Evolutionary conservation across 2,113 vertebrate species (phyloP).

Genomic region (Diglossa brunneiventris): DNA sequence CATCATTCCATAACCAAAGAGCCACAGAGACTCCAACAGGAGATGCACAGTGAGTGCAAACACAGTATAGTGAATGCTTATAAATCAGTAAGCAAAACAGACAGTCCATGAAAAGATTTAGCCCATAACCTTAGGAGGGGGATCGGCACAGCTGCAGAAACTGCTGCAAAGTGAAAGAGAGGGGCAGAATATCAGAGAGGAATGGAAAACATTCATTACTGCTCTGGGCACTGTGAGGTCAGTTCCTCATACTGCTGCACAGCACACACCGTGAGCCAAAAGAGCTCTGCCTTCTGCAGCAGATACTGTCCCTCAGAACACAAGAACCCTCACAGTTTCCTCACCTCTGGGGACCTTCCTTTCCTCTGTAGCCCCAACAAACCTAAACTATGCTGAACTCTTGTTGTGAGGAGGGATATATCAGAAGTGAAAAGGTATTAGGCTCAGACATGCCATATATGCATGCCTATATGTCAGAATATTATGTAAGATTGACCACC

Average conservation of each 20-base stretch:
- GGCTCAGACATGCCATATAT: background rate
- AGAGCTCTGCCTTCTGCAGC: background rate
- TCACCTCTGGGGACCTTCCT: background rate
- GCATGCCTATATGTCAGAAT: background rate
- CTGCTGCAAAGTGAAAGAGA: background rate
- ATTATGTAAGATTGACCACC: background rate
- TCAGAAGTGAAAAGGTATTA: background rate
- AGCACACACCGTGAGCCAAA: background rate
- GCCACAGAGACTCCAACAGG: background rate
- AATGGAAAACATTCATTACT: background rate
- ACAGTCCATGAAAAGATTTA: background rate
- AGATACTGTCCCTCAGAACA: background rate
- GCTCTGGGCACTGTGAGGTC: background rate
- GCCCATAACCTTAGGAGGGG: background rate
- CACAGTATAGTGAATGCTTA: background rate
- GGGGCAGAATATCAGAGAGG: background rate
- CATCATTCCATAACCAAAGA: background rate
- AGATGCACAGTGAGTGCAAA: background rate
- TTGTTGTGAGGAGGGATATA: background rate
- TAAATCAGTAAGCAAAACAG: background rate
- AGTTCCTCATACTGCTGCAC: background rate
- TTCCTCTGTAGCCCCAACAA: background rate
- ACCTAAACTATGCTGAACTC: background rate
- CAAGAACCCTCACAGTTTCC: background rate
- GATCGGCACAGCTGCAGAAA: background rate